phyloP scores from a whole-genome alignment of 2,797 vertebrate genomes.

The Anguilla megastoma region DNA sequence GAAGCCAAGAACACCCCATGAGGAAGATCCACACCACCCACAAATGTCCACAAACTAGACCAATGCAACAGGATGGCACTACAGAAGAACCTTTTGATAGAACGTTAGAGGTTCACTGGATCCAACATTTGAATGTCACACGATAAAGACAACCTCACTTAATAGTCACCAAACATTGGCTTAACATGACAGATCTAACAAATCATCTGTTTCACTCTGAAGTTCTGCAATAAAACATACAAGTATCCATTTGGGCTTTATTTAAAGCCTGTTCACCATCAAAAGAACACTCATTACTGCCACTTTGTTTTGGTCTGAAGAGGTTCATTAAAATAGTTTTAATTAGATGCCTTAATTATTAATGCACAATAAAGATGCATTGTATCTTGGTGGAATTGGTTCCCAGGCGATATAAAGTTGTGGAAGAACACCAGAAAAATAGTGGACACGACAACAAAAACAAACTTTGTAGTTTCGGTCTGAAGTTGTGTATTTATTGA shows the following conservation, averaged over 20 bases:
- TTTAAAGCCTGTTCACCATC: not conserved
- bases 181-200: not conserved
- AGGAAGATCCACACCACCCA: not conserved
- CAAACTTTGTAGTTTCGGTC: not conserved
- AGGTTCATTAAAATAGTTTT: constrained; percentile 10
- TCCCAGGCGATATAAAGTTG: not conserved
- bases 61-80: not conserved
- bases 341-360: not conserved
- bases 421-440: not conserved
- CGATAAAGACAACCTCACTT: not conserved
- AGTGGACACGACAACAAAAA: not conserved
- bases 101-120: not conserved
- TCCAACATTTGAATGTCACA: not conserved
- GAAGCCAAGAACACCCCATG: not conserved
- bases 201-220: not conserved
- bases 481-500: constrained; percentile 23
- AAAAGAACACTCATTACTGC: not conserved
- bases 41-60: not conserved
- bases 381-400: not conserved
- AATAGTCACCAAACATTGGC: not conserved
- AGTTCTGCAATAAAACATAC: not conserved
- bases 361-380: not conserved
- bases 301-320: not conserved
- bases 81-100: not conserved
- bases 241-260: not conserved